phyloP scores from a whole-genome alignment of 2,797 vertebrate genomes.

The Notoglanidium macrostoma region DNA sequence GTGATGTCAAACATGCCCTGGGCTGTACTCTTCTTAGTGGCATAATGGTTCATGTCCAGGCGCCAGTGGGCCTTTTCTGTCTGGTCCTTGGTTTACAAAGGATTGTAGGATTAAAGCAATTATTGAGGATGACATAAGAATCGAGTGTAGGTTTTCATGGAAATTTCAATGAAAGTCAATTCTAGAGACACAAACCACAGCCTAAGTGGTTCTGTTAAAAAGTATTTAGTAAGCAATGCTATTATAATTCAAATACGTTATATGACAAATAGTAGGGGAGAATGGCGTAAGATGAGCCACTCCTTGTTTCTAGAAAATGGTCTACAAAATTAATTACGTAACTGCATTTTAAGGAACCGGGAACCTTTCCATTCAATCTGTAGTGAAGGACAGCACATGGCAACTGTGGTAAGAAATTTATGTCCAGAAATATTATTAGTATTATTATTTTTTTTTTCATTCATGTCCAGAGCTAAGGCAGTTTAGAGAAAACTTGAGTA shows the following conservation, averaged over 20 bases:
- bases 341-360: too few species aligned
- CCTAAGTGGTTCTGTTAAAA: not conserved
- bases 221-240: not conserved
- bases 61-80: not conserved
- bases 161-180: not conserved
- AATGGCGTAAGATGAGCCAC: too few species aligned
- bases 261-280: not conserved
- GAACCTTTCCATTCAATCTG: too few species aligned
- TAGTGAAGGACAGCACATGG: too few species aligned
- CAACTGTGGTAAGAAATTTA: too few species aligned
- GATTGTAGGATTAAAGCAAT: not conserved
- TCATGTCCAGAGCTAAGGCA: too few species aligned
- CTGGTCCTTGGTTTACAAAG: constrained; percentile 1
- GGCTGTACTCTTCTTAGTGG: constrained; percentile 85
- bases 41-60: constrained; percentile 84
- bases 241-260: not conserved
- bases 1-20: constrained; percentile 87
- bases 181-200: not conserved
- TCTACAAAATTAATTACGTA: too few species aligned
- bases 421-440: too few species aligned
- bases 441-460: too few species aligned
- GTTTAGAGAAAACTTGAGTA: too few species aligned
- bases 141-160: not conserved
- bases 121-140: not conserved
- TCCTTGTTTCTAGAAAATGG: too few species aligned